phyloP scores from a whole-genome alignment of 2,888 invertebrate species.

The Lasioglossum figueresi region DNA sequence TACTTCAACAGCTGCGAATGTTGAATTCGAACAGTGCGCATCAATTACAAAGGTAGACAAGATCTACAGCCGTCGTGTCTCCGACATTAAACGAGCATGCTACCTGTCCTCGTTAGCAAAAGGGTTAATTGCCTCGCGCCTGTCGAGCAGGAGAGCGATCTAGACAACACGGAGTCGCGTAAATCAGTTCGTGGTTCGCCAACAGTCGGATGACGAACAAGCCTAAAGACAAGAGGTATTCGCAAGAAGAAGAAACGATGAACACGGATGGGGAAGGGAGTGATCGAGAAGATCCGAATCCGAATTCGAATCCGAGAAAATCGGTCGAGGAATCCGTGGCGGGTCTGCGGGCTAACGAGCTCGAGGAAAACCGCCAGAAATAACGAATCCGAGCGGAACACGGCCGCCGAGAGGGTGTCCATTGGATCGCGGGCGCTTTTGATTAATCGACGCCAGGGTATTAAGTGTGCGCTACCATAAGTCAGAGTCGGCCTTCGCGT shows the following conservation, averaged over 20 bases:
- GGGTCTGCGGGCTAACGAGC: conserved; percentile 37
- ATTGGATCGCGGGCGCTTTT: conserved; percentile 34
- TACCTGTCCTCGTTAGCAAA: not conserved
- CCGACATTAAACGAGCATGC: not conserved
- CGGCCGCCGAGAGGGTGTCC: not conserved
- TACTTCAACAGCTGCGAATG: not conserved
- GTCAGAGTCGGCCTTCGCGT: conserved; percentile 47
- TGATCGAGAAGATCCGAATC: not conserved
- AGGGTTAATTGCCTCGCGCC: not conserved
- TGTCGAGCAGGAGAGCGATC: not conserved
- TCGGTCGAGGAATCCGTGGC: conserved; percentile 42
- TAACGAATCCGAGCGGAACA: conserved; percentile 33
- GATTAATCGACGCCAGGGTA: conserved; percentile 48
- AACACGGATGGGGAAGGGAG: not conserved
- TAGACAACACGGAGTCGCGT: not conserved
- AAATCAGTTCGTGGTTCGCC: not conserved
- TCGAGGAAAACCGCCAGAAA: conserved; percentile 35
- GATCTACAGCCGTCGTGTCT: not conserved
- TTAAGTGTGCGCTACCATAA: conserved; percentile 38
- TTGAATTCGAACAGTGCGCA: not conserved
- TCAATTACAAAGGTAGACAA: not conserved
- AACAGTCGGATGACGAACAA: not conserved
- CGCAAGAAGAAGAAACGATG: not conserved
- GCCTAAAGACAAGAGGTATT: not conserved
- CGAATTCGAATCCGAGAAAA: conserved; percentile 34